Evolutionary conservation across 2,113 vertebrate species (phyloP), one percentile per base, ranked within the genome.

Genomic region (Willisornis vidua): DNA sequence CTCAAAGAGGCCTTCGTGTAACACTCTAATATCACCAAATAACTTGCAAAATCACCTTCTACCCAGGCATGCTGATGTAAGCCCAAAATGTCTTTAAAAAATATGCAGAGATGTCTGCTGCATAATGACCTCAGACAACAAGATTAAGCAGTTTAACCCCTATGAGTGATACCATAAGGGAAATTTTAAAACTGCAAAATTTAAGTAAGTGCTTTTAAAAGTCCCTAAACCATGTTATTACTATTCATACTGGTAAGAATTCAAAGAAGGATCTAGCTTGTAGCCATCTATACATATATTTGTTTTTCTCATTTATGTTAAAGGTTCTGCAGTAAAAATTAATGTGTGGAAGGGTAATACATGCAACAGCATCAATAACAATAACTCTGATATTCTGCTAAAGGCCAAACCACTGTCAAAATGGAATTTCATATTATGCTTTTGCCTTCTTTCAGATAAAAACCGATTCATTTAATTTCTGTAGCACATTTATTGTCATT

Each of bases 391-490:
- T 48, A 73, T 54, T 90, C 74, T 82, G 52, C 59, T 94, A 85
- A 95, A 90, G 79, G 78, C 22, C 39, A 97, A 95, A 91, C 46
- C 63, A 87, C 54, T 83, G 33, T 57, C 68, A 91, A 73, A 94
- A 90, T 79, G 8, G 25, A 54, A 88, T 94, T 90, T 94, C 39
- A 82, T 93, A 29, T 73, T 85, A 77, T 12, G 10, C 8, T 81
- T 97, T 61, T 7, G 1, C 25, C 37, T 71, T 45, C 45, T 85
- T 89, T 68, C 83, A 70, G 87, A 81, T 88, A 74, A 79, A 80
- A 68, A 63, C 3, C n/a, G 76, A 73, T 71, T n/a, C 3, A 48
- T 71, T 91, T 52, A 52, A 59, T 91, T 71, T 93, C 46, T 90
- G 33, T 49, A 76, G 43, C 14, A 67, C 48, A 33, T 86, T 92